Evolutionary conservation across 1,140 invertebrate species (phyloP).

Genomic region (Sycobia sp.): DNA sequence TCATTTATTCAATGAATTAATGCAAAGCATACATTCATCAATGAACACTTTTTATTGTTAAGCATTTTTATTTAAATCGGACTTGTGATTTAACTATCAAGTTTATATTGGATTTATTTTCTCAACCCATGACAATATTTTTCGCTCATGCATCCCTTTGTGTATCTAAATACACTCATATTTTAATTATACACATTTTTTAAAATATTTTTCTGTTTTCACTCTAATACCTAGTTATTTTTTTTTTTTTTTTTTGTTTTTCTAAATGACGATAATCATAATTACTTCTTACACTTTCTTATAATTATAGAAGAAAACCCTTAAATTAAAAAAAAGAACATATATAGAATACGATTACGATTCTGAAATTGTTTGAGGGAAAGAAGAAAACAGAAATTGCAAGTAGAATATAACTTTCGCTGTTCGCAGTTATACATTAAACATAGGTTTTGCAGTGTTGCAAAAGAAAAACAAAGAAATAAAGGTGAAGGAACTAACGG

Average conservation of each 20-base stretch:
- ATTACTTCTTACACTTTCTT: conserved; percentile 24
- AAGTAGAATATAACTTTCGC: conserved; percentile 18
- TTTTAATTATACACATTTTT: conserved; percentile 54
- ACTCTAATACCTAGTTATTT: conserved; percentile 45
- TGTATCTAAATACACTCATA: conserved; percentile 53
- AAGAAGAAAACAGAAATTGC: conserved; percentile 4
- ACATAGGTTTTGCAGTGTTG: conserved; percentile 5
- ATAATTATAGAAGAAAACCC: conserved; percentile 34
- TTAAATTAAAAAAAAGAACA: conserved; percentile 23
- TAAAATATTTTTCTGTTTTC: conserved; percentile 46
- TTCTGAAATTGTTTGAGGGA: neutral
- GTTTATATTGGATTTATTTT: conserved; percentile 26
- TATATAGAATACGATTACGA: conserved; percentile 3
- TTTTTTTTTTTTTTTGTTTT: conserved; percentile 11
- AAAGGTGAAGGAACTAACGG: conserved; percentile 3
- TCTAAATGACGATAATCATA: conserved; percentile 24
- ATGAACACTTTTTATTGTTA: conserved; percentile 26
- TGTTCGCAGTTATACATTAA: conserved; percentile 21
- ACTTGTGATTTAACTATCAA: conserved; percentile 13
- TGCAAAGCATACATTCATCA: neutral
- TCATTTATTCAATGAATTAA: neutral
- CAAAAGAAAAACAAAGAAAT: conserved; percentile 11
- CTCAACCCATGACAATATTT: conserved; percentile 37
- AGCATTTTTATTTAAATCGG: conserved; percentile 17
- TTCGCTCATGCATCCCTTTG: conserved; percentile 41